phyloP scores from a whole-genome alignment of 92 coral and sea anemone genomes.

The Pocillopora meandrina region DNA sequence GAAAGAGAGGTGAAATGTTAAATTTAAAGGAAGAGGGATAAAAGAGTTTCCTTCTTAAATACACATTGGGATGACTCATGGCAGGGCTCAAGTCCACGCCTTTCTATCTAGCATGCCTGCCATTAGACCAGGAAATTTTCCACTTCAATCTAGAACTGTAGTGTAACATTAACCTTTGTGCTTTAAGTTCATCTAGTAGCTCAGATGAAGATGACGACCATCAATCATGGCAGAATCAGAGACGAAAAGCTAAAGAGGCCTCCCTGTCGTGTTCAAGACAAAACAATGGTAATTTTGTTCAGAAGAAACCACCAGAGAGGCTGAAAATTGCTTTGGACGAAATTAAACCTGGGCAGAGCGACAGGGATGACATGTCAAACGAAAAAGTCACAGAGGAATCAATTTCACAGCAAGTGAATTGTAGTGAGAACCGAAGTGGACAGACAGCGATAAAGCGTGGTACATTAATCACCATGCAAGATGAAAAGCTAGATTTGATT shows the following conservation, averaged over 20 bases:
- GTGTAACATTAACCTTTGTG: not conserved
- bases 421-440: not conserved
- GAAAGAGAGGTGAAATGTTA: too few relatives aligned
- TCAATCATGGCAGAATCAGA: constrained; percentile 65
- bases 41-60: too few relatives aligned
- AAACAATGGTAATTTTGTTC: not conserved
- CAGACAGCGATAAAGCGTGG: not conserved
- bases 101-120: not conserved
- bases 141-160: too few relatives aligned
- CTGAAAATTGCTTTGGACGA: not conserved
- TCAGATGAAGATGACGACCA: constrained; percentile 67
- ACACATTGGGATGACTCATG: too few relatives aligned
- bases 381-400: not conserved
- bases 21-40: too few relatives aligned
- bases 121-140: too few relatives aligned
- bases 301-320: not conserved
- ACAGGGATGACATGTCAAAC: not conserved
- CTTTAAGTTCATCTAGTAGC: constrained; percentile 56
- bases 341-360: not conserved
- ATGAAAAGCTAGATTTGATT: not conserved
- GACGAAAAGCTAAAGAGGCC: constrained; percentile 60
- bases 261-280: constrained; percentile 32
- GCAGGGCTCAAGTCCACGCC: not conserved
- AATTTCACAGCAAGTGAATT: not conserved
- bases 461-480: not conserved